Percentiles rank a stretch among this genome's conserved stretches.
phyloP scores from a whole-genome alignment of 1,140 invertebrate genomes.

The Aradophagus sp. region DNA sequence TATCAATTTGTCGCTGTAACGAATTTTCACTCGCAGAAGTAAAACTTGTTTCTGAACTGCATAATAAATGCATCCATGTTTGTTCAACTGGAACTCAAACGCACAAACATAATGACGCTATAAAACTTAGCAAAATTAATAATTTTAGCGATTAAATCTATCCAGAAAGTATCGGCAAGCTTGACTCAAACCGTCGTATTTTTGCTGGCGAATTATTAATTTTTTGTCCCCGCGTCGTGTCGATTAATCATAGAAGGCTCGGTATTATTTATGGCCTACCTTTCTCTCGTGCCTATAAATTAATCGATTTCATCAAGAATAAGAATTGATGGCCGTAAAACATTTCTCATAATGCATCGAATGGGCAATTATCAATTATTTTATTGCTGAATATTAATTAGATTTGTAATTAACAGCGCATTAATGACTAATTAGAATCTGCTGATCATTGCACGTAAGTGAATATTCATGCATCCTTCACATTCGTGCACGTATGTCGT shows the following conservation, averaged over 20 bases:
- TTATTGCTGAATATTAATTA: conserved; percentile 50
- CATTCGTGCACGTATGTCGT: conserved; percentile 12
- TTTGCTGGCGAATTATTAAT: conserved; percentile 10
- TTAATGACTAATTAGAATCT: conserved; percentile 48
- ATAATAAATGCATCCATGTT: conserved; percentile 31
- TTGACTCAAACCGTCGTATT: not conserved
- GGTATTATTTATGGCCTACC: conserved; percentile 25
- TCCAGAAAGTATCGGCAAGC: conserved; percentile 3
- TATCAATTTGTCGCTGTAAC: conserved; percentile 50
- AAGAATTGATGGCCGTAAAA: conserved; percentile 15
- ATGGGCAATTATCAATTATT: conserved; percentile 40
- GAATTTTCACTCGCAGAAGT: conserved; percentile 44
- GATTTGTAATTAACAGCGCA: conserved; percentile 43
- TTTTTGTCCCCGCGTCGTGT: not conserved
- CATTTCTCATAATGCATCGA: conserved; percentile 12
- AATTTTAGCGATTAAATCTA: conserved; percentile 10
- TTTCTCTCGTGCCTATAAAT: conserved; percentile 20
- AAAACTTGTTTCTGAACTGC: conserved; percentile 42
- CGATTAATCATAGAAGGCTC: conserved; percentile 12
- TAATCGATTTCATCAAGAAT: conserved; percentile 41
- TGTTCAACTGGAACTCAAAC: conserved; percentile 6
- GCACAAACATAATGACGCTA: conserved; percentile 31
- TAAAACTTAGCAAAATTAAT: conserved; percentile 21
- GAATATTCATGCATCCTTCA: conserved; percentile 41
- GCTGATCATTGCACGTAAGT: conserved; percentile 37